Conservation (phyloP, 2,888 invertebrate species). For the Colostygia pectinataria region DNA sequence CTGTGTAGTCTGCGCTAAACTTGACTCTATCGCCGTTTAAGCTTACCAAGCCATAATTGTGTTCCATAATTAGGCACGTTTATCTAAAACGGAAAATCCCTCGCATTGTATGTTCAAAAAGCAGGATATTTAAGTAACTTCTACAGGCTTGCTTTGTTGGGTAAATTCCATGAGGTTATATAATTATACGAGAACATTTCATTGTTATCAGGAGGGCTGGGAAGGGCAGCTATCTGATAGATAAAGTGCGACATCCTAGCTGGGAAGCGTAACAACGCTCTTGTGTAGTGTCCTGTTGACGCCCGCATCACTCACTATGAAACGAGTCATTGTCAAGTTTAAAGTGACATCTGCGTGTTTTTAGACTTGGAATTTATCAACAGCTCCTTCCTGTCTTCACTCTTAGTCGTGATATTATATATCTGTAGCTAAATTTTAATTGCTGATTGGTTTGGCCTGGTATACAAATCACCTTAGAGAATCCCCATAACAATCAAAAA, state of each 20-base stretch:
- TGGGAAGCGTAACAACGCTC: conserved; percentile 51
- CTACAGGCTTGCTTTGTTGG: conserved; percentile 35
- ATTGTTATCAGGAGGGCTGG: conserved; percentile 43
- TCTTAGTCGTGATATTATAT: neutral
- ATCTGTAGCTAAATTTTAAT: too few species aligned
- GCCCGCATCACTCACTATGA: conserved; percentile 31
- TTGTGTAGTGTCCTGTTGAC: conserved; percentile 45
- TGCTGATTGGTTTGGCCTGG: too few species aligned
- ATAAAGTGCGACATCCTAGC: conserved; percentile 52
- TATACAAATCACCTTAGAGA: too few species aligned
- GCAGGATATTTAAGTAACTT: conserved; percentile 39
- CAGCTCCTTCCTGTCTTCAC: neutral
- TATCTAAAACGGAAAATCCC: conserved; percentile 43
- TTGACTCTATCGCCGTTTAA: conserved; percentile 7
- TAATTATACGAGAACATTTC: conserved; percentile 32
- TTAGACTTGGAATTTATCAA: neutral
- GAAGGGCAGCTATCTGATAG: conserved; percentile 50
- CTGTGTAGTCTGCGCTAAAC: neutral
- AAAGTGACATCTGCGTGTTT: conserved; percentile 9
- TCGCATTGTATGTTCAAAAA: conserved; percentile 45
- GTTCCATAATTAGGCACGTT: conserved; percentile 32
- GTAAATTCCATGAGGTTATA: conserved; percentile 37
- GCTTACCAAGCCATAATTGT: conserved; percentile 20
- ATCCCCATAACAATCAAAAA: too few species aligned
- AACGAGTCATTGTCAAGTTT: conserved; percentile 23